These are phyloP conservation scores for Gonatopus flavifemur DNA, from an alignment of 1,140 invertebrate species.

Conservation along the genomic window DNA sequence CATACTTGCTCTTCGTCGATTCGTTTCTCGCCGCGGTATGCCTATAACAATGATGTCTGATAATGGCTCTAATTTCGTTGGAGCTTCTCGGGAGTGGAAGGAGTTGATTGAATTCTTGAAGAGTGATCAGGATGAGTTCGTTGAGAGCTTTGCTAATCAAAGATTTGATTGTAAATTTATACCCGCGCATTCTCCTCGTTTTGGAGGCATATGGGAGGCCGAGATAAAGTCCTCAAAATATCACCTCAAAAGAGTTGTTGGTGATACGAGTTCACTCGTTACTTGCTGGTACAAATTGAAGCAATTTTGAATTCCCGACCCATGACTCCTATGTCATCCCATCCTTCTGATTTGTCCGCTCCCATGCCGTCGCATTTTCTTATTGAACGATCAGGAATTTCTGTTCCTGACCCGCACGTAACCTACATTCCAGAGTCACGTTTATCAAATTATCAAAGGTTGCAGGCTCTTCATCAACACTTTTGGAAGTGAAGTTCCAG, in stretches of 20 bases:
- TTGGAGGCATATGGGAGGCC: slow-evolving; percentile 32
- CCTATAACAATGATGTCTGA: not conserved
- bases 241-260: slow-evolving; percentile 21
- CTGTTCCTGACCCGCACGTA: slow-evolving; percentile 12
- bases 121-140: too few species aligned
- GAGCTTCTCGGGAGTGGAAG: too few species aligned
- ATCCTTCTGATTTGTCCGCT: slow-evolving; percentile 10
- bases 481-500: slow-evolving; percentile 32
- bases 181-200: not conserved
- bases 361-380: not conserved
- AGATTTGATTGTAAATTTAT: slow-evolving; percentile 1
- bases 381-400: slow-evolving; percentile 5
- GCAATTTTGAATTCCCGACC: slow-evolving; percentile 39
- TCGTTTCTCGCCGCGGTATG: not conserved
- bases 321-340: slow-evolving; percentile 17
- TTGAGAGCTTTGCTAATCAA: not conserved
- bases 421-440: not conserved
- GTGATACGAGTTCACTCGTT: slow-evolving; percentile 24
- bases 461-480: slow-evolving; percentile 23
- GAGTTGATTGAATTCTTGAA: not conserved
- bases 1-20: not conserved
- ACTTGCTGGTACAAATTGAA: slow-evolving; percentile 31
- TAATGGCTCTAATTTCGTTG: not conserved
- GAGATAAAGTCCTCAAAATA: slow-evolving; percentile 32
- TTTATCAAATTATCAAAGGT: slow-evolving; percentile 23